Evolutionary conservation across 2,888 invertebrate genomes (phyloP).

Genomic region (Hirtodrosophila trivittata): DNA sequence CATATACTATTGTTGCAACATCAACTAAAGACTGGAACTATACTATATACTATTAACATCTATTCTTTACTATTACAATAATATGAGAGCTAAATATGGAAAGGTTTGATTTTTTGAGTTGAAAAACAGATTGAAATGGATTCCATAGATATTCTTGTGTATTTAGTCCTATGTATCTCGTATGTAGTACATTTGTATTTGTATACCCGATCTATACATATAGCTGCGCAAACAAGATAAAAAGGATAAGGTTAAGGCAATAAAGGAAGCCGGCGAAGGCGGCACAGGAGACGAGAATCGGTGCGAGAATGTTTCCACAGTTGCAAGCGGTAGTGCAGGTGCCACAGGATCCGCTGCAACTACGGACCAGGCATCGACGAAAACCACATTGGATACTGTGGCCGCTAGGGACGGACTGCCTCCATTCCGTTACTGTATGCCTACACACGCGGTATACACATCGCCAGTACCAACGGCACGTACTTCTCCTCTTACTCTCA

Average conservation of each 20-base stretch:
- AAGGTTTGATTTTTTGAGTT: no score
- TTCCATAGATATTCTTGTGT: not conserved
- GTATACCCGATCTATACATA: slow-evolving; percentile 53
- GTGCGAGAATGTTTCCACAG: slow-evolving; percentile 31
- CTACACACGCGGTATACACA: slow-evolving; percentile 86
- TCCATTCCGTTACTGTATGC: slow-evolving; percentile 86
- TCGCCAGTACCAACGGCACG: slow-evolving; percentile 87
- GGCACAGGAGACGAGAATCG: slow-evolving; percentile 45
- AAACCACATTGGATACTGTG: slow-evolving; percentile 44
- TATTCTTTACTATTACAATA: no score
- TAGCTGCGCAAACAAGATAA: slow-evolving; percentile 82
- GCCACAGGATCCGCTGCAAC: slow-evolving; percentile 19
- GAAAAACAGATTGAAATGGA: no score
- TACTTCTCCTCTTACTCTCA: slow-evolving; percentile 78
- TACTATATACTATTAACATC: no score
- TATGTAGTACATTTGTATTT: slow-evolving; percentile 36
- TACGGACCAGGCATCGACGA: slow-evolving; percentile 36
- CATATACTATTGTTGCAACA: no score
- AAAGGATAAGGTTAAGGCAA: slow-evolving; percentile 73
- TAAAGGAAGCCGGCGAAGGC: slow-evolving; percentile 57
- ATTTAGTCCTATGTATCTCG: slow-evolving; percentile 2
- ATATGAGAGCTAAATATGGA: no score
- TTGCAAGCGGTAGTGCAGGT: slow-evolving; percentile 18
- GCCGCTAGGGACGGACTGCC: slow-evolving; percentile 72
- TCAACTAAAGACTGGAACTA: no score